These are phyloP conservation scores for Chloroceryle aenea DNA, from an alignment of 2,113 vertebrate species.

Conservation along the genomic window DNA sequence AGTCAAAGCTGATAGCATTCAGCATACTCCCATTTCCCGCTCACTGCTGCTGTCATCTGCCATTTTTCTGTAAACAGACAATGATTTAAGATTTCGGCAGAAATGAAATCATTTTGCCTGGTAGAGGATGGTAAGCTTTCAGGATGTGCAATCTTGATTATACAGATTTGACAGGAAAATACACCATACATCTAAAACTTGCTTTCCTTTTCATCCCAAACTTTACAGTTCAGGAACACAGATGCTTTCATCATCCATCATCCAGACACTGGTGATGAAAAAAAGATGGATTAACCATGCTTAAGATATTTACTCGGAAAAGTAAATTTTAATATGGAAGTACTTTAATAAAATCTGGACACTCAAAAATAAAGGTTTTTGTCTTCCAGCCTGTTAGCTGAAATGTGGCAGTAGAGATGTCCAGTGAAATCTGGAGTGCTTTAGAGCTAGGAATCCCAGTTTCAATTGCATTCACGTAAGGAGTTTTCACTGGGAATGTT, in stretches of 20 bases:
- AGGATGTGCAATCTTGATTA: background rate
- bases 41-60: background rate
- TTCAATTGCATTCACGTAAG: background rate
- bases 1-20: conserved; percentile 20
- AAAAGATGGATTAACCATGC: background rate
- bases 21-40: background rate
- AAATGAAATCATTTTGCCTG: background rate
- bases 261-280: background rate
- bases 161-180: background rate
- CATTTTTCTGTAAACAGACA: background rate
- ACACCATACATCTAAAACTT: background rate
- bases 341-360: background rate
- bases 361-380: background rate
- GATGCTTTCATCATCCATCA: background rate
- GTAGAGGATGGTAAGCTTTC: background rate
- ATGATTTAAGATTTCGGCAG: conserved; percentile 25
- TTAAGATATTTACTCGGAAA: background rate
- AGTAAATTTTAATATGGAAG: background rate
- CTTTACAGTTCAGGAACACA: background rate
- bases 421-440: background rate
- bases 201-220: background rate
- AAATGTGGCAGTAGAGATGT: background rate
- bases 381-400: background rate
- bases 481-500: background rate
- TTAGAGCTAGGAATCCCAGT: background rate